Conservation (phyloP, 2,888 invertebrate species). For the Brachyptera putata region DNA sequence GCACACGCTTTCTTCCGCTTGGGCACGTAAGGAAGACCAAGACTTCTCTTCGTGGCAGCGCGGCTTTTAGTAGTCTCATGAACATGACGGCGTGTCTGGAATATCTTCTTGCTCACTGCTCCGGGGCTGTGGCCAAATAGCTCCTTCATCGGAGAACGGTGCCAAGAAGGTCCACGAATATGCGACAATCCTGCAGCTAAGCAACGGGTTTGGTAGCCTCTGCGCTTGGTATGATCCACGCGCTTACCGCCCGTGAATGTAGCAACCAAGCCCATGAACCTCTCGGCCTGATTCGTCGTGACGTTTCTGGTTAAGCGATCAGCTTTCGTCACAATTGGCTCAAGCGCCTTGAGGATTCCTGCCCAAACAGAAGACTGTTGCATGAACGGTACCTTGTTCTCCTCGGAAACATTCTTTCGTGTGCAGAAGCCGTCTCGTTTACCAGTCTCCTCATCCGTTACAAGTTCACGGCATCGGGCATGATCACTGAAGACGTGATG, state of each 20-base stretch:
- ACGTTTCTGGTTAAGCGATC: no score
- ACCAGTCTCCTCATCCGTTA: background rate
- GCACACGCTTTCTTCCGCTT: background rate
- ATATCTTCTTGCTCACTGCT: background rate
- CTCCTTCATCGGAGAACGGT: background rate
- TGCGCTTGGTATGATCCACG: no score
- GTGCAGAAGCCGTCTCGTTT: conserved; percentile 7
- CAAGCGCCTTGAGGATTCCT: no score
- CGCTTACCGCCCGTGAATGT: no score
- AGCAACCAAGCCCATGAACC: no score
- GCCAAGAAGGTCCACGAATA: background rate
- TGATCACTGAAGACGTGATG: conserved; percentile 22
- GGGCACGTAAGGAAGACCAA: no score
- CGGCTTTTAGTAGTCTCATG: no score
- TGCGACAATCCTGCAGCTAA: background rate
- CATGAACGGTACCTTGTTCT: no score
- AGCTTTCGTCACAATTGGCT: no score
- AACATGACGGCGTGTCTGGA: background rate
- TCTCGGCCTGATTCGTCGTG: no score
- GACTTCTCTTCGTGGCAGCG: no score
- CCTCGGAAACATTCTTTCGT: background rate
- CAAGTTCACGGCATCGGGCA: background rate
- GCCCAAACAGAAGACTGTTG: no score
- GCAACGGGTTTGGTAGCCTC: background rate
- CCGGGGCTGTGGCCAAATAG: conserved; percentile 2